These are phyloP conservation scores for Salmo trutta DNA, from an alignment of 2,797 vertebrate species.

Conservation along the genomic window DNA sequence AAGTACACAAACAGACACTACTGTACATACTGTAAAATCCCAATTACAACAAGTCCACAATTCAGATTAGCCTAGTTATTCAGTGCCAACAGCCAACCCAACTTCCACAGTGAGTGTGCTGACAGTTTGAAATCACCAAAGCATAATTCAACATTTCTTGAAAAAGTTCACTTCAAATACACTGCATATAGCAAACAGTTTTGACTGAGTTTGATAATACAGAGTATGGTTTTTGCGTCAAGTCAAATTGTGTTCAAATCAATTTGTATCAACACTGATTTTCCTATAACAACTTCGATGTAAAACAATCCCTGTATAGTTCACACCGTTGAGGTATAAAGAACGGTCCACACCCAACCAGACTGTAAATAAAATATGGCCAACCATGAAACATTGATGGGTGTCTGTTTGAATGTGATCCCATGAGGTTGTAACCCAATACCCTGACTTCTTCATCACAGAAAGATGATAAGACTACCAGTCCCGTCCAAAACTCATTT, in stretches of 20 bases:
- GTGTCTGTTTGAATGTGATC: slow-evolving; percentile 23
- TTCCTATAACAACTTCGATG: background rate
- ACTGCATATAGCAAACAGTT: background rate
- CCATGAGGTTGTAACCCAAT: slow-evolving; percentile 45
- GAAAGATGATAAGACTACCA: background rate
- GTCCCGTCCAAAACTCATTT: background rate
- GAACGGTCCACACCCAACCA: background rate
- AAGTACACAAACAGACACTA: background rate
- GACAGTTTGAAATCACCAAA: background rate
- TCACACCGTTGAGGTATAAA: no score
- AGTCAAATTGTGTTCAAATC: background rate
- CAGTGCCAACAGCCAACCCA: background rate
- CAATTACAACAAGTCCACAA: background rate
- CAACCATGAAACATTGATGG: slow-evolving; percentile 54
- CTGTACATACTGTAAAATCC: background rate
- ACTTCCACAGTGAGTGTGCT: slow-evolving; percentile 14
- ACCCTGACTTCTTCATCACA: slow-evolving; percentile 25
- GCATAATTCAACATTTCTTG: background rate
- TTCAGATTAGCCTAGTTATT: background rate
- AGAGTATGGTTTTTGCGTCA: background rate
- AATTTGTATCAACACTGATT: slow-evolving; percentile 40
- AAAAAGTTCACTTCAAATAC: background rate
- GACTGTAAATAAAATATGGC: slow-evolving; percentile 15
- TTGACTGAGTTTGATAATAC: background rate
- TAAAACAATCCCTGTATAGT: slow-evolving; percentile 25